Conservation (phyloP, 2,797 vertebrate genomes). For the Coendou prehensilis region DNA sequence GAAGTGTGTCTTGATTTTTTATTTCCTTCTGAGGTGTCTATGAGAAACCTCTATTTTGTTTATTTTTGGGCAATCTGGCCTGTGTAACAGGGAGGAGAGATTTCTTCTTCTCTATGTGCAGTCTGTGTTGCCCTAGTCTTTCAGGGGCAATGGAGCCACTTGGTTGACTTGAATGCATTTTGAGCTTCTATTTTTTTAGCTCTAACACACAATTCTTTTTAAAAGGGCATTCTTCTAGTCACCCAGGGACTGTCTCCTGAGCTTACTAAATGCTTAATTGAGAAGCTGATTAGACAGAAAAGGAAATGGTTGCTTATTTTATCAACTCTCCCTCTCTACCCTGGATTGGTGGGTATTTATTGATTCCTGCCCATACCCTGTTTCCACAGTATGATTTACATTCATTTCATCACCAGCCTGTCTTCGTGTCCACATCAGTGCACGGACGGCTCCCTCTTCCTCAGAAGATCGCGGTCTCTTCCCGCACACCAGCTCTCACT, state of each 20-base stretch:
- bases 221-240: not conserved
- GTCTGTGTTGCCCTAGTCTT: not conserved
- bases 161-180: not conserved
- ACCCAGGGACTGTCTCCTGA: not conserved
- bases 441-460: not conserved
- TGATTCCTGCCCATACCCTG: not conserved
- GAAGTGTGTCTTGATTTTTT: not conserved
- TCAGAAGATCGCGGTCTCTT: not conserved
- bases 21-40: not conserved
- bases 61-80: not conserved
- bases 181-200: not conserved
- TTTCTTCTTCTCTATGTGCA: not conserved
- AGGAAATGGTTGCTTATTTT: conserved; percentile 8
- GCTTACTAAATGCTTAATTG: not conserved
- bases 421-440: not conserved
- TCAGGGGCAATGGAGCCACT: not conserved
- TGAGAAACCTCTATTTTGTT: not conserved
- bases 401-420: not conserved
- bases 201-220: not conserved
- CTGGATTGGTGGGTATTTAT: not conserved
- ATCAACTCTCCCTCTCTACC: not conserved
- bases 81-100: not conserved
- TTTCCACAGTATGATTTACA: not conserved
- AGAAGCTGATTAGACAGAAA: not conserved
- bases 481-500: not conserved